phyloP scores from a whole-genome alignment of 2,888 invertebrate genomes.

The Eustalomyia histrio region DNA sequence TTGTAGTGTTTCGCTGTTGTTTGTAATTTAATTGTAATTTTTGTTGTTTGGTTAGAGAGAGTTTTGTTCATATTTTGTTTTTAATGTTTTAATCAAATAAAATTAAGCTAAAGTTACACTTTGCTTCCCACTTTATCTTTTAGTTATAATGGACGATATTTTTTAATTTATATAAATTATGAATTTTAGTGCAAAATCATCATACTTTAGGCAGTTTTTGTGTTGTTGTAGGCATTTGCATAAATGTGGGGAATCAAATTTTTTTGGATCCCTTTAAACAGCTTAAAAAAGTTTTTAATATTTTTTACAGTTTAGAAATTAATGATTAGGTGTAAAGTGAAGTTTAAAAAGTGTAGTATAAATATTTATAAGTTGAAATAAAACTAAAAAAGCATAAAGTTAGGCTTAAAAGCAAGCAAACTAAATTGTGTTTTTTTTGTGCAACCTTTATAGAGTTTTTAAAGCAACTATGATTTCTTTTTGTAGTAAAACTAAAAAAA shows the following conservation, averaged over 20 bases:
- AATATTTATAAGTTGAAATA: neutral
- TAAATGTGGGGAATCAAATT: too few relatives aligned
- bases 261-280: too few relatives aligned
- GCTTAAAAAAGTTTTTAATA: too few relatives aligned
- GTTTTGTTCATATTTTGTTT: conserved; percentile 1
- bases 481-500: too few relatives aligned
- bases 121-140: neutral
- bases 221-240: too few relatives aligned
- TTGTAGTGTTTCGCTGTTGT: neutral
- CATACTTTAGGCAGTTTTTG: too few relatives aligned
- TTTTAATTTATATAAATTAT: neutral
- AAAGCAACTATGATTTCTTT: too few relatives aligned
- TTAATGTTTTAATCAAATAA: conserved; percentile 7
- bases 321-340: too few relatives aligned
- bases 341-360: too few relatives aligned
- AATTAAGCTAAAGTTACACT: conserved; percentile 43
- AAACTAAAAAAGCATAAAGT: neutral
- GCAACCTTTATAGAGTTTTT: too few relatives aligned
- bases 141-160: neutral
- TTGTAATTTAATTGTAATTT: conserved; percentile 5
- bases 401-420: neutral
- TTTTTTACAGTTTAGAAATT: too few relatives aligned
- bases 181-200: neutral
- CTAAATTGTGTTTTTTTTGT: too few relatives aligned
- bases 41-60: neutral